Evolutionary conservation across 2,888 invertebrate genomes (phyloP), one percentile per base, ranked within the genome.

Genomic region (Sepioteuthis lessoniana): DNA sequence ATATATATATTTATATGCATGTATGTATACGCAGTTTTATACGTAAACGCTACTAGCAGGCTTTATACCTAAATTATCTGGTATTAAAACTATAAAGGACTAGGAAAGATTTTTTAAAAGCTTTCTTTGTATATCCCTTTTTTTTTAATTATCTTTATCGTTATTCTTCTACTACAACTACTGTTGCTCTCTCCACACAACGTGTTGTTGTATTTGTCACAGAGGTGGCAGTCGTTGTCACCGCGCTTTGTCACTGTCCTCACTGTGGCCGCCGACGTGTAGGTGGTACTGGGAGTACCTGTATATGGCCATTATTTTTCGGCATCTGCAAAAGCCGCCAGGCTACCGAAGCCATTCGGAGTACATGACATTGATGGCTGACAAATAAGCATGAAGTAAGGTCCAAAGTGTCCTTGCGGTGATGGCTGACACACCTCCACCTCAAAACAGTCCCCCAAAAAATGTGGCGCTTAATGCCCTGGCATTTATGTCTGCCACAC

Each of bases 401-500:
- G 76, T 76, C n/a, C 76, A n/a, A 13, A n/a, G n/a, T 2, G 76
- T 76, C 76, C 76, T 76, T 91, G 91, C 46, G 38, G 91, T n/a
- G n/a, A 92, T 92, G 91, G 91, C 91, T 31, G 46, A 92, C 42
- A 42, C 38, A 38, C 91, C 91, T 42, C 42, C 91, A 92, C 16
- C 13, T 46, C 46, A 46, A 19, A 42, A 7, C 91, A 92, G 42
- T 47, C 91, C 93, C 28, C 31, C 55, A 19, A 93, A 28, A 60
- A 93, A 50, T 60, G 37, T 55, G 93, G 60, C 93, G n/a, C 50
- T 31, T 25, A 60, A 55, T 60, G 60, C 60, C n/a, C 47, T 93
- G 55, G 50, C 93, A 60, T 93, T 50, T 38, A 93, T 93, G 93
- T 31, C 55, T 19, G 94, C 94, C n/a, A 95, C 94, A 13, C 95